Base-by-base conservation (phyloP, 2,797 vertebrate species). In the Premnoplex brunnescens region DNA sequence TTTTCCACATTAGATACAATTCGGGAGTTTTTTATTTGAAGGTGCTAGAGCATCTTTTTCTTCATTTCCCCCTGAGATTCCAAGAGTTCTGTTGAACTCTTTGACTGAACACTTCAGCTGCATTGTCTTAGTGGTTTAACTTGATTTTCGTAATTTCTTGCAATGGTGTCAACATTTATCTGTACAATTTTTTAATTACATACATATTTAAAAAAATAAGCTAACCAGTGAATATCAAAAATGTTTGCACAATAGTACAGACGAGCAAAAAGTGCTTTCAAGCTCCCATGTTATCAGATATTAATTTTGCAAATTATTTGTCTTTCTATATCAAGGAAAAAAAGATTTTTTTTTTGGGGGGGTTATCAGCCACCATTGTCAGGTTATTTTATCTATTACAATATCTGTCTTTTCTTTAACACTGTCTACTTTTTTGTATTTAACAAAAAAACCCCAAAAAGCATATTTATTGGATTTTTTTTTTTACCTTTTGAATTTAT, bases 401-500 rank as follows among this genome's bases (percentile, higher is more conserved):
- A 32, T 56, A 78, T 23, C 59, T 71, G 9, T 54, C n/a, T 59
- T 68, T 81, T 59, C 39, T 88, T 54, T 69, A 76, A 18, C 5
- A 6, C 14, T 82, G 12, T 68, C 32, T 80, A 52, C 20, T 64
- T 41, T 41, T 74, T 60, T 71, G 2, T 49, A 13, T 56, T 39
- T 84, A 49, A 54, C 9, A 62, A 30, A 17, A 83, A 74, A 22
- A 10, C 81, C 10, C 28, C 23, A 11, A 46, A 46, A 46, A 7
- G 7, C 68, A 24, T 77, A 92, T 96, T 85, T 86, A 55, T 32
- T 59, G 60, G 1, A 27, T 78, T 81, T 90, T 48, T 43, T 39
- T 46, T 48, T 26, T 95, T 88, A 64, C 89, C 44, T 91, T 95
- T 91, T 60, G 62, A 91, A 94, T 96, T 96, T 95, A 91, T 79